Evolutionary conservation across 2,113 vertebrate species (phyloP).

Genomic region (Ptychochromis oligacanthus): DNA sequence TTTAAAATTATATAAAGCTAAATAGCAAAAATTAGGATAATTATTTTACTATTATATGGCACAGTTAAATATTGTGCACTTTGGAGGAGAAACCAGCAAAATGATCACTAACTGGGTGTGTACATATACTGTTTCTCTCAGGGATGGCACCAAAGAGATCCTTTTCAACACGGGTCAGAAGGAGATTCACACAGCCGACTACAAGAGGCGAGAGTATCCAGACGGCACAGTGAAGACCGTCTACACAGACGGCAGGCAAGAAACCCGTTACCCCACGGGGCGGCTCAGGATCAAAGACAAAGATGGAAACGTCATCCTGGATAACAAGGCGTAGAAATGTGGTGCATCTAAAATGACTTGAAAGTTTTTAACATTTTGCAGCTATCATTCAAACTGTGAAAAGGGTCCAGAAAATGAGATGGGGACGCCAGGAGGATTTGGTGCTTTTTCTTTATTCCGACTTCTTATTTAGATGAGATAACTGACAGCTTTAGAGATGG

Average conservation of each 20-base stretch:
- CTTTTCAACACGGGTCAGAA: slow-evolving; percentile 94
- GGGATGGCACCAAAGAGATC: slow-evolving; percentile 93
- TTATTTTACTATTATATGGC: not conserved
- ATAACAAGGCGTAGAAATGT: slow-evolving; percentile 70
- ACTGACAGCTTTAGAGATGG: not conserved
- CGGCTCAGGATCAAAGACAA: slow-evolving; percentile 91
- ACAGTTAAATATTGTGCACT: not conserved
- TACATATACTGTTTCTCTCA: slow-evolving; percentile 54
- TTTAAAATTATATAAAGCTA: not conserved
- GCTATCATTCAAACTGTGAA: not conserved
- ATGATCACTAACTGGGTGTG: not conserved
- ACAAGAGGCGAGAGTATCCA: slow-evolving; percentile 93
- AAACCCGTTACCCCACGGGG: slow-evolving; percentile 90
- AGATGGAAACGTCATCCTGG: slow-evolving; percentile 88
- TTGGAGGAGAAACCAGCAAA: not conserved
- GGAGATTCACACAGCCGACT: slow-evolving; percentile 90
- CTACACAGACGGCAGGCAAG: slow-evolving; percentile 89
- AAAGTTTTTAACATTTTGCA: not conserved
- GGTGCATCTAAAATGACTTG: not conserved
- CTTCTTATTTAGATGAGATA: not conserved
- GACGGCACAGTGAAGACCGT: slow-evolving; percentile 95
- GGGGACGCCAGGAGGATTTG: not conserved
- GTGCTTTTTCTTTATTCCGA: not conserved
- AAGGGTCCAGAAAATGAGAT: not conserved
- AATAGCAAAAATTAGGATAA: not conserved